These are phyloP conservation scores for Nothura maculosa DNA, from an alignment of 2,797 vertebrate genomes.

Conservation along the genomic window DNA sequence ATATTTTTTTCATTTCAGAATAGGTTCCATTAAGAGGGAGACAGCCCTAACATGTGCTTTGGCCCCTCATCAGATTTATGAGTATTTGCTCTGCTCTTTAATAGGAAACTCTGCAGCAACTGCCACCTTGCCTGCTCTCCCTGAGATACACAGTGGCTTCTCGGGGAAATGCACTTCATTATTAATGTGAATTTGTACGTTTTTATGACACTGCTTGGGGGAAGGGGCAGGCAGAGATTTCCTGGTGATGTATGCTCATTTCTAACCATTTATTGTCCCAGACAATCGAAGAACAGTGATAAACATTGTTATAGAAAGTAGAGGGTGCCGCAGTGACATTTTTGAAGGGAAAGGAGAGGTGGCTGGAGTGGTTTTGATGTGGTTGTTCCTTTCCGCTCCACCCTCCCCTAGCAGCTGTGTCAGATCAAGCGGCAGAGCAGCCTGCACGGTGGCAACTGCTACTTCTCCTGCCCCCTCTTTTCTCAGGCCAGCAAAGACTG, in stretches of 20 bases:
- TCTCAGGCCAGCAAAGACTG: not conserved
- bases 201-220: constrained; percentile 74
- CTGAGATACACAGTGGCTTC: constrained; percentile 72
- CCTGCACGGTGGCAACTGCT: not conserved
- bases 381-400: not conserved
- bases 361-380: constrained; percentile 24
- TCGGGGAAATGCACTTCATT: constrained; percentile 73
- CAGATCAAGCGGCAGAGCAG: not conserved
- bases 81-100: constrained; percentile 70
- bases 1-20: constrained; percentile 76
- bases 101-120: constrained; percentile 70
- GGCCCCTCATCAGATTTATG: constrained; percentile 69
- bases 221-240: constrained; percentile 72
- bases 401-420: not conserved
- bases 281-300: constrained; percentile 71
- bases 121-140: constrained; percentile 68
- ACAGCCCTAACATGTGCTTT: constrained; percentile 69
- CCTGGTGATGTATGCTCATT: constrained; percentile 72
- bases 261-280: constrained; percentile 72
- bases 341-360: constrained; percentile 47
- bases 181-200: constrained; percentile 75
- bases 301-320: constrained; percentile 63
- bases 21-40: constrained; percentile 74
- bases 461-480: not conserved
- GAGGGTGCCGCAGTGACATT: constrained; percentile 46